Conservation (phyloP, 2,888 invertebrate species). For the Apeira syringaria region DNA sequence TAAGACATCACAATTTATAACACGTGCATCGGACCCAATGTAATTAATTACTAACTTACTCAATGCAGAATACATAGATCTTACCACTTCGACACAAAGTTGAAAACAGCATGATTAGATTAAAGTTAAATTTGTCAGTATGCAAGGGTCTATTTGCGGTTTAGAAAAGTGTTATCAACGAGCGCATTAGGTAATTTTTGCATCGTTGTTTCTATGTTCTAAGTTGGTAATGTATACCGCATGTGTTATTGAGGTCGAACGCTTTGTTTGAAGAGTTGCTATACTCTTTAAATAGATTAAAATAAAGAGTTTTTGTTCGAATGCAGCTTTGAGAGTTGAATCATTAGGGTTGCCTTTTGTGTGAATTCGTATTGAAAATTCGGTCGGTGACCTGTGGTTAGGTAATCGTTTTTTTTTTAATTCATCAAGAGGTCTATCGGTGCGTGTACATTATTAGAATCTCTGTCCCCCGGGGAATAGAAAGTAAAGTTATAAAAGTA, state of each 20-base stretch:
- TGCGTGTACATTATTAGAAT: no score
- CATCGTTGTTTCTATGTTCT: neutral
- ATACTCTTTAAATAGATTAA: conserved; percentile 28
- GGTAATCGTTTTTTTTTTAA: no score
- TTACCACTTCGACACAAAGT: conserved; percentile 4
- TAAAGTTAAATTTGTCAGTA: neutral
- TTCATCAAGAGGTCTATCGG: no score
- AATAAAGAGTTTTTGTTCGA: conserved; percentile 26
- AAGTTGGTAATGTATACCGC: conserved; percentile 5
- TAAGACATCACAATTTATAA: conserved; percentile 20
- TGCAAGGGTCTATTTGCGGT: neutral
- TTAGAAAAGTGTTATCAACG: neutral
- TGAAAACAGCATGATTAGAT: conserved; percentile 2
- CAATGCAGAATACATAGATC: neutral
- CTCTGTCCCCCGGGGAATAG: no score
- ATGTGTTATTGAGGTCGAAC: conserved; percentile 21
- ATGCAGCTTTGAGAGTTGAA: conserved; percentile 19
- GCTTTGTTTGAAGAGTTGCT: conserved; percentile 27
- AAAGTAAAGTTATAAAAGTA: no score
- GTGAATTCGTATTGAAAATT: conserved; percentile 14
- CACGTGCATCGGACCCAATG: conserved; percentile 14
- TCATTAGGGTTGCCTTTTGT: conserved; percentile 19
- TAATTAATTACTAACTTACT: conserved; percentile 2
- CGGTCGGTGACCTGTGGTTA: conserved; percentile 8
- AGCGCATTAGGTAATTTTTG: conserved; percentile 3